phyloP scores from a whole-genome alignment of 2,888 invertebrate species.

The Ellobium chinense region DNA sequence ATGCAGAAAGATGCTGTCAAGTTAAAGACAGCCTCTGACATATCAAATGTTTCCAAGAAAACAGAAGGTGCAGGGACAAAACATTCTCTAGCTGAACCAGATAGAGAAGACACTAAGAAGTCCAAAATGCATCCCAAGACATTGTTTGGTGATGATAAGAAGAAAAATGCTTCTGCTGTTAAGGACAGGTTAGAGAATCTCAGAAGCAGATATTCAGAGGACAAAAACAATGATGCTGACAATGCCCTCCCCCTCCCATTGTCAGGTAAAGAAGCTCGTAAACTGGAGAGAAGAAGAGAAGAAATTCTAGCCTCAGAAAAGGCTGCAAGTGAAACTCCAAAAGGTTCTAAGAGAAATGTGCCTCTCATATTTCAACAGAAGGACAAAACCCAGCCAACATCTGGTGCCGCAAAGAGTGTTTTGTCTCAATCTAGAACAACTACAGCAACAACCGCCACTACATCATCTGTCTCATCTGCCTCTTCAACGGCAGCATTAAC shows the following conservation, averaged over 20 bases:
- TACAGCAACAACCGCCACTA: not conserved
- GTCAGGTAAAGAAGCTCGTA: constrained; percentile 32
- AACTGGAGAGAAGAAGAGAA: constrained; percentile 28
- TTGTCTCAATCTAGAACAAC: not conserved
- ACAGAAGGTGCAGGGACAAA: constrained; percentile 18
- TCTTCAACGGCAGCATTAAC: not conserved
- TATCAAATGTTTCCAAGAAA: not conserved
- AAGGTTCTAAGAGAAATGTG: not conserved
- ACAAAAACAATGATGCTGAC: constrained; percentile 11
- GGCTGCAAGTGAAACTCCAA: not conserved
- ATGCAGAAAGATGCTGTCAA: not conserved
- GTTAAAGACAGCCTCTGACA: not conserved
- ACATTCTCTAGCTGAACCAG: constrained; percentile 37
- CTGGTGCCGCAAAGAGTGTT: not conserved
- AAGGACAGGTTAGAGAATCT: constrained; percentile 25
- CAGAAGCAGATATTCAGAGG: not conserved
- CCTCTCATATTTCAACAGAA: constrained; percentile 36
- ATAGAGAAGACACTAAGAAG: constrained; percentile 40
- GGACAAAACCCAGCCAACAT: not conserved
- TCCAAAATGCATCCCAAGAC: constrained; percentile 32
- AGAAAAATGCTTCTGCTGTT: not conserved
- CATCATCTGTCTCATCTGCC: not conserved
- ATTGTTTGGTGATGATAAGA: constrained; percentile 11
- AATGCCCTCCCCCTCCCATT: constrained; percentile 13
- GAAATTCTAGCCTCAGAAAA: constrained; percentile 21